Evolutionary conservation across 2,888 invertebrate species (phyloP).

Genomic region (Xestia rhomboidea): DNA sequence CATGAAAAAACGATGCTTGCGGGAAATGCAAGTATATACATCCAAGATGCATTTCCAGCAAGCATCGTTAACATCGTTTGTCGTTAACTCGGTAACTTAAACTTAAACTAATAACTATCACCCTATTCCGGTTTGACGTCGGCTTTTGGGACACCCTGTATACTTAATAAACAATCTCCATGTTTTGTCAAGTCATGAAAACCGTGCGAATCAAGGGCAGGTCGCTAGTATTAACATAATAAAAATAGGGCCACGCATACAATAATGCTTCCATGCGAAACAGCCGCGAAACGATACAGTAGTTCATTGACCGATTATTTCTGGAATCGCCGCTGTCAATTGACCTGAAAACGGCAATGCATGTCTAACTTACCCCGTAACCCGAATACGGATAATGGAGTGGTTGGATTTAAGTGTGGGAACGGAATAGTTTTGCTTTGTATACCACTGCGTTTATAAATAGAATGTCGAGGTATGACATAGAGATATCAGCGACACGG

Average conservation of each 20-base stretch:
- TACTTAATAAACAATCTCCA: too few species aligned
- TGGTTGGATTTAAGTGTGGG: constrained; percentile 3
- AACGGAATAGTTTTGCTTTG: background rate
- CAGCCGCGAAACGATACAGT: constrained; percentile 45
- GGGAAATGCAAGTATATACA: too few species aligned
- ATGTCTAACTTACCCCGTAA: constrained; percentile 54
- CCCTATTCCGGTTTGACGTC: too few species aligned
- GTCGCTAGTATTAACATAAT: background rate
- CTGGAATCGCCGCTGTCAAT: constrained; percentile 49
- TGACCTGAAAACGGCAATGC: constrained; percentile 68
- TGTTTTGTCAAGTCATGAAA: background rate
- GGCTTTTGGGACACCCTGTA: too few species aligned
- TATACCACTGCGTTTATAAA: background rate
- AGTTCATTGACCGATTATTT: constrained; percentile 69
- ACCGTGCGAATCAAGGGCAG: background rate
- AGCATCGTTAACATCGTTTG: too few species aligned
- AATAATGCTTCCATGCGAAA: constrained; percentile 31
- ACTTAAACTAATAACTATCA: too few species aligned
- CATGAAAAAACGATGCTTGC: too few species aligned
- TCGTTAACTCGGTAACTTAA: too few species aligned
- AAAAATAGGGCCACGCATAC: constrained; percentile 33
- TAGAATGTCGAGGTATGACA: background rate
- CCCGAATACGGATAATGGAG: constrained; percentile 42
- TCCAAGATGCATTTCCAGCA: too few species aligned
- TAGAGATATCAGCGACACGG: background rate